phyloP scores from a whole-genome alignment of 2,888 invertebrate species.

The Mylabris sibirica region DNA sequence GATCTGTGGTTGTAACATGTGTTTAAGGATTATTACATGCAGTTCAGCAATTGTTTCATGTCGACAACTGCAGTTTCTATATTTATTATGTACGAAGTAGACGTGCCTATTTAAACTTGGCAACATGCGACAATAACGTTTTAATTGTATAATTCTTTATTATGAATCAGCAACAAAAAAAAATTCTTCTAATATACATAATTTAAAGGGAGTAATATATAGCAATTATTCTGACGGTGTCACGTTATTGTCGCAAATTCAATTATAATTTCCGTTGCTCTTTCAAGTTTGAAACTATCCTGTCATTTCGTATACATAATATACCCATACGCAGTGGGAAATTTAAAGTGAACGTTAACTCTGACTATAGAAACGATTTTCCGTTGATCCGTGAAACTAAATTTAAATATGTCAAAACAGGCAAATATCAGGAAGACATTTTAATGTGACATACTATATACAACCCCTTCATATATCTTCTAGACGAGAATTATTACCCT shows the following conservation, averaged over 20 bases:
- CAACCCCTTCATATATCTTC: slow-evolving; percentile 26
- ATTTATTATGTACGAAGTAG: slow-evolving; percentile 34
- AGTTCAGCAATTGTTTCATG: slow-evolving; percentile 44
- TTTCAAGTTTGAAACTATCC: slow-evolving; percentile 33
- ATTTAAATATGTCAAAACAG: slow-evolving; percentile 44
- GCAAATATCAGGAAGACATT: slow-evolving; percentile 44
- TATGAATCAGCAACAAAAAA: neutral
- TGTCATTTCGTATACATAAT: slow-evolving; percentile 35
- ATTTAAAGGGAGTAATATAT: slow-evolving; percentile 21
- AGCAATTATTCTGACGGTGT: slow-evolving; percentile 41
- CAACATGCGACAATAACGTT: slow-evolving; percentile 16
- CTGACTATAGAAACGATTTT: slow-evolving; percentile 22
- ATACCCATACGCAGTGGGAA: neutral
- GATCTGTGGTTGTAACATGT: slow-evolving; percentile 58
- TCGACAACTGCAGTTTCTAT: slow-evolving; percentile 38
- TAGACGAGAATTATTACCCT: slow-evolving; percentile 1
- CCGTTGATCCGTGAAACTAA: slow-evolving; percentile 44
- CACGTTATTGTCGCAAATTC: slow-evolving; percentile 25
- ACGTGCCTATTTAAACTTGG: slow-evolving; percentile 29
- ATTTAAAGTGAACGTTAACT: slow-evolving; percentile 22
- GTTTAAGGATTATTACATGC: slow-evolving; percentile 54
- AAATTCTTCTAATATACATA: neutral
- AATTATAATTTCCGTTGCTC: slow-evolving; percentile 31
- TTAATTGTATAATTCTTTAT: slow-evolving; percentile 10
- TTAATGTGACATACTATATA: slow-evolving; percentile 22